Conservation (phyloP, 2,113 vertebrate genomes). For the Labeo rohita region DNA sequence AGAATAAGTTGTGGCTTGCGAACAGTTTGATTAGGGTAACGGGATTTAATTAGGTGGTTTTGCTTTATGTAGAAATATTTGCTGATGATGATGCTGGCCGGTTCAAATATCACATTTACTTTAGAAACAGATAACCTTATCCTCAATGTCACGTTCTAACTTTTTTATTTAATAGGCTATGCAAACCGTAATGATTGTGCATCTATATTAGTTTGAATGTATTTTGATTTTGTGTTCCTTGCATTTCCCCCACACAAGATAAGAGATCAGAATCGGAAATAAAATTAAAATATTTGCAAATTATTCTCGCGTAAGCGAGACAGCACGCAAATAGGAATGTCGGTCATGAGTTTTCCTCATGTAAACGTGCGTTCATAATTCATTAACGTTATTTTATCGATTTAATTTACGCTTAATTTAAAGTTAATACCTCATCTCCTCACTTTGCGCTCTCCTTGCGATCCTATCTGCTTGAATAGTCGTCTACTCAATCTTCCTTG, state of each 20-base stretch:
- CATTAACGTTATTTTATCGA: neutral
- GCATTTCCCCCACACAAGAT: neutral
- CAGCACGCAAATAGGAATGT: neutral
- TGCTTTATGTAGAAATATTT: neutral
- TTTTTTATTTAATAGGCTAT: neutral
- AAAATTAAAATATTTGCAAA: neutral
- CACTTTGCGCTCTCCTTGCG: no score
- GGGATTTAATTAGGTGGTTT: neutral
- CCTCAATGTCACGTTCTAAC: neutral
- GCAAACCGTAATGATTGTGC: neutral
- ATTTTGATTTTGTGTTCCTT: neutral
- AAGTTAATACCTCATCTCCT: neutral
- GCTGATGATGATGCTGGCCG: neutral
- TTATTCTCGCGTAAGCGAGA: neutral
- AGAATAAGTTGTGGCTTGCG: slow-evolving; percentile 29
- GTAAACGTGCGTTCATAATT: neutral
- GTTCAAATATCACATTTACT: neutral
- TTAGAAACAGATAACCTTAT: neutral
- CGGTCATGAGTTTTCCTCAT: neutral
- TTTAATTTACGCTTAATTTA: neutral
- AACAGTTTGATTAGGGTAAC: slow-evolving; percentile 8
- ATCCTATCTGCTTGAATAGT: neutral
- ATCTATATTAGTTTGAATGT: no score
- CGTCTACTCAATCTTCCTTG: neutral
- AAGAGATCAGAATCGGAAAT: neutral